Percentiles rank a stretch among this genome's conserved stretches.
Evolutionary conservation across 2,797 vertebrate species (phyloP).

Genomic region (Premnoplex brunnescens): DNA sequence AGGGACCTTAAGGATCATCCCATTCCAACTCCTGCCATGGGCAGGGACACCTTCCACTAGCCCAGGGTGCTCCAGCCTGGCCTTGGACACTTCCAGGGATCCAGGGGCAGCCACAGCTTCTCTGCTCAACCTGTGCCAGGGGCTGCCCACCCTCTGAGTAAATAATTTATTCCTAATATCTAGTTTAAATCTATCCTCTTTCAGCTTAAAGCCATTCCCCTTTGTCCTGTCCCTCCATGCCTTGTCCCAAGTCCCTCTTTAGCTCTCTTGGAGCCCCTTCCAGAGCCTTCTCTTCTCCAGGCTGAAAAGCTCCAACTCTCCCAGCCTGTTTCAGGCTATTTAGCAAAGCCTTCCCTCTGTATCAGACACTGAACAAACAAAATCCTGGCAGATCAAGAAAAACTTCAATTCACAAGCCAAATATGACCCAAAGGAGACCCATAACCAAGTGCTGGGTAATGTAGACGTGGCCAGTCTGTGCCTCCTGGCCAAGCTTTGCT

Average conservation of each 20-base stretch:
- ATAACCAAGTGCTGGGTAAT: accelerated
- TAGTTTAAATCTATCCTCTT: accelerated
- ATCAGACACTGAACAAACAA: background rate
- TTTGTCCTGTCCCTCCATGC: background rate
- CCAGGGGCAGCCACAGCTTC: background rate
- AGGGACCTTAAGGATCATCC: background rate
- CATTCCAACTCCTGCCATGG: background rate
- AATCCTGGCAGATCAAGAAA: background rate
- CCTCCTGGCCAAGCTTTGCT: background rate
- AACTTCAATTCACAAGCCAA: background rate
- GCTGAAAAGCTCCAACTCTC: background rate
- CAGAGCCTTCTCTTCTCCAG: accelerated
- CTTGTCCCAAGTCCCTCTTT: background rate
- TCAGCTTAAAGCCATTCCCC: accelerated
- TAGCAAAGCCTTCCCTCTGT: accelerated
- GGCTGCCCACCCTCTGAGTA: background rate
- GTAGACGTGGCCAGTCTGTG: accelerated
- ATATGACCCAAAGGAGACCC: background rate
- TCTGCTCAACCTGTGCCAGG: background rate
- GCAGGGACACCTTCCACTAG: accelerated
- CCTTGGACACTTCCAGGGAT: background rate
- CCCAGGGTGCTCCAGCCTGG: background rate
- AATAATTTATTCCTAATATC: background rate
- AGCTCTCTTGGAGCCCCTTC: background rate
- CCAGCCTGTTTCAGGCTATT: too few relatives aligned